Conservation (phyloP, 2,113 vertebrate genomes). For the Genyomyrus donnyi region DNA sequence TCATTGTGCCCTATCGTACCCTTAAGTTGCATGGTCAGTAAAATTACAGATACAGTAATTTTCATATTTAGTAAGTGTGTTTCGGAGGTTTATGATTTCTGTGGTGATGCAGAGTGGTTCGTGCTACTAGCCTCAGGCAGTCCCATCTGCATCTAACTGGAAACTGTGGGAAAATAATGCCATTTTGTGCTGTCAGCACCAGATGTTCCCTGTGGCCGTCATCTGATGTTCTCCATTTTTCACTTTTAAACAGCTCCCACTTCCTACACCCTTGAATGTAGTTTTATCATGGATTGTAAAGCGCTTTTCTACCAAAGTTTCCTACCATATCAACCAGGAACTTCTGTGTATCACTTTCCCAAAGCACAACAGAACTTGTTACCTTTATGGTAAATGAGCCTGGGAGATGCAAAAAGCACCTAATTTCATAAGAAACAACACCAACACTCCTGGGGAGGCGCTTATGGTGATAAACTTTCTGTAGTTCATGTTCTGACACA, state of each 20-base stretch:
- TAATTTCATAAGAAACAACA: not conserved
- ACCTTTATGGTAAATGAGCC: not conserved
- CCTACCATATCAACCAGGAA: not conserved
- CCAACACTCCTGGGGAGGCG: not conserved
- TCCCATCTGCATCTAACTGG: not conserved
- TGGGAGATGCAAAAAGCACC: not conserved
- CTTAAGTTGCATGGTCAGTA: not conserved
- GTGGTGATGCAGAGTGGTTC: not conserved
- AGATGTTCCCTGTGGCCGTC: not conserved
- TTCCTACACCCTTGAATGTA: not conserved
- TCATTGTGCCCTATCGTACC: not conserved
- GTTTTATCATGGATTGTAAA: not conserved
- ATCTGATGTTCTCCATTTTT: not conserved
- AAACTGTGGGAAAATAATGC: not conserved
- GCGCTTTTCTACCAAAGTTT: not conserved
- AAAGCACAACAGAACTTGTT: not conserved
- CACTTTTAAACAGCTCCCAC: not conserved
- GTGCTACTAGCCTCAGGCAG: not conserved
- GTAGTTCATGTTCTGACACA: not conserved
- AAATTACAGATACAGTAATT: not conserved
- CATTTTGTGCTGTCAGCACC: not conserved
- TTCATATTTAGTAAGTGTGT: not conserved
- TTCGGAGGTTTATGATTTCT: not conserved
- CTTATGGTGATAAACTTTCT: too few relatives aligned
- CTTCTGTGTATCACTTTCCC: not conserved